Base-by-base conservation (phyloP, 2,113 vertebrate genomes). In the Mandrillus leucophaeus region DNA sequence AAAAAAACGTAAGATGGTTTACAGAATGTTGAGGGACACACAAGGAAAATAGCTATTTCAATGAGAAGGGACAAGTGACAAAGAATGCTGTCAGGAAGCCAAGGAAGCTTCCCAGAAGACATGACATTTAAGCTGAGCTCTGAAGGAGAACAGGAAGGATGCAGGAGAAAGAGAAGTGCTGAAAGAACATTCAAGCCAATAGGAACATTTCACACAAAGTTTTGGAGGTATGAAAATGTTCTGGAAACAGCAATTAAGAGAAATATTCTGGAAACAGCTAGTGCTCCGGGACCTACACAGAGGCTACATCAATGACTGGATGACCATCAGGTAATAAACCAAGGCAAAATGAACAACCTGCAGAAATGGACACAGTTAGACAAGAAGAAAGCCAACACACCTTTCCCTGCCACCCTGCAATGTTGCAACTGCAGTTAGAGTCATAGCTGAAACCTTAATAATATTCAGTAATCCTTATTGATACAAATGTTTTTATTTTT, bases 401-500 rank as follows among this genome's bases (percentile, higher is more conserved):
- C n/a, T n/a, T 11, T 50, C 61, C 30, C 13, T 84, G 50, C 52
- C 3, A 78, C 27, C 18, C 45, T 23, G 11, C 32, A 18, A 72
- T 1, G 9, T n/a, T 20, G 43, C 38, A 35, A 45, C 73, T 22
- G 20, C n/a, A 70, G 22, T 38, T 70, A 48, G 59, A 95, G 20
- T 95, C 66, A 23, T 52, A 73, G 45, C 90, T 25, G 52, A 57
- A 45, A 64, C 27, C n/a, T 66, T 93, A 64, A 61, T 43, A 52
- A 85, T 95, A 83, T 57, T 90, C 84, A 52, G 52, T 79, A 93
- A 90, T 95, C 88, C 75, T 96, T 96, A 96, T 11, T 95, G 97
- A 97, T 97, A 94, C n/a, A 40, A 97, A 94, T 83, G 59, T 83
- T 97, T 95, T 96, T 68, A 88, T 78, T 96, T 96, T 93, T 79